These are phyloP conservation scores for Mantis religiosa DNA, from an alignment of 2,888 invertebrate genomes.

Conservation along the genomic window DNA sequence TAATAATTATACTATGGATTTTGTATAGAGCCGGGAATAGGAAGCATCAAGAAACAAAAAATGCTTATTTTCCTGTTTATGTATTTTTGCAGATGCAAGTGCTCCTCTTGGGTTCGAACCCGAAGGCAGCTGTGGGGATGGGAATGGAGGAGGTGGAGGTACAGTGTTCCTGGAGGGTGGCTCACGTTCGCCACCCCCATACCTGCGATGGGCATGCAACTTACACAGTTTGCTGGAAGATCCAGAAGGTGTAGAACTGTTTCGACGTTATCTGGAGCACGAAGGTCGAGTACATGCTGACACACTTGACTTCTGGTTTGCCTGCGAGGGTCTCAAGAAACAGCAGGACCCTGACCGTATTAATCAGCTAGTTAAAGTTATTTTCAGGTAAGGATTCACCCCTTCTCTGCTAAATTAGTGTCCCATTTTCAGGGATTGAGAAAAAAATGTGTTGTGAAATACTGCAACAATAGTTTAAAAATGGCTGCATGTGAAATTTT, in stretches of 20 bases:
- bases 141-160: conserved; percentile 33
- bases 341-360: conserved; percentile 70
- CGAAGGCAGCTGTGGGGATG: conserved; percentile 50
- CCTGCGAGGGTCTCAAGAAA: conserved; percentile 81
- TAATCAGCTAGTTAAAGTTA: conserved; percentile 74
- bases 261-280: conserved; percentile 72
- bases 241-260: conserved; percentile 83
- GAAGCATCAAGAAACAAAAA: too few relatives aligned
- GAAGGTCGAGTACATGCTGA: conserved; percentile 75
- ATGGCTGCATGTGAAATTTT: too few relatives aligned
- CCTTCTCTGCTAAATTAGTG: too few relatives aligned
- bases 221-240: conserved; percentile 81
- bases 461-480: too few relatives aligned
- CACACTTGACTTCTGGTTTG: conserved; percentile 89
- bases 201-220: conserved; percentile 85
- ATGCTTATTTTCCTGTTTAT: too few relatives aligned
- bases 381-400: conserved; percentile 62
- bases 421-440: too few relatives aligned
- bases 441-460: too few relatives aligned
- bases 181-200: conserved; percentile 58
- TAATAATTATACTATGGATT: too few relatives aligned
- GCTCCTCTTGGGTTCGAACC: conserved; percentile 55
- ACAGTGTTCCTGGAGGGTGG: conserved; percentile 38
- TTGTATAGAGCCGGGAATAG: too few relatives aligned
- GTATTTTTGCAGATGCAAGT: conserved; percentile 30